Evolutionary conservation across 2,797 vertebrate genomes (phyloP).

Genomic region (Pantherophis vulpinus): DNA sequence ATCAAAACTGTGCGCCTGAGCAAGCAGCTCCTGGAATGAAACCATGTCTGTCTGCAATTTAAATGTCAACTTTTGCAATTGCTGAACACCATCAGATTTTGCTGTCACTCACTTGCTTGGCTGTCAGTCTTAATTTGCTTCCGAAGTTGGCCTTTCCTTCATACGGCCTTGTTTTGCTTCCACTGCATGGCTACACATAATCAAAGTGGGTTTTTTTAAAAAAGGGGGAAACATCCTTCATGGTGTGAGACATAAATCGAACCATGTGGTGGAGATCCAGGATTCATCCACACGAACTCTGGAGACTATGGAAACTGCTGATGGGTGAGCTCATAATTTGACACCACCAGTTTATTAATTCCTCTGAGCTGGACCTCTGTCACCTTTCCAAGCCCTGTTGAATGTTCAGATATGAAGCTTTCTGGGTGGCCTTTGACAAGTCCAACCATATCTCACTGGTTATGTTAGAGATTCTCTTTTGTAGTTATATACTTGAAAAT

Average conservation of each 20-base stretch:
- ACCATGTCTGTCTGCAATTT: slow-evolving; percentile 69
- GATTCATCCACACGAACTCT: slow-evolving; percentile 6
- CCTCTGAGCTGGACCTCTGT: background rate
- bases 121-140: slow-evolving; percentile 41
- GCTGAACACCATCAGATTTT: slow-evolving; percentile 21
- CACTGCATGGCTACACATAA: background rate
- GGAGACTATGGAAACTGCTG: background rate
- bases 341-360: background rate
- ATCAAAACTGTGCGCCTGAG: slow-evolving; percentile 62
- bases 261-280: slow-evolving; percentile 9
- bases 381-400: background rate
- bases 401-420: background rate
- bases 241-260: slow-evolving; percentile 22
- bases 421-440: background rate
- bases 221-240: slow-evolving; percentile 8
- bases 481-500: background rate
- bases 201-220: background rate
- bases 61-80: slow-evolving; percentile 52
- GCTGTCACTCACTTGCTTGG: slow-evolving; percentile 51
- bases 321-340: background rate
- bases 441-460: background rate
- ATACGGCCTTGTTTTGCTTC: slow-evolving; percentile 6
- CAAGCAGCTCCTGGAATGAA: slow-evolving; percentile 68
- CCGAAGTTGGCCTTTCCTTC: slow-evolving; percentile 5
- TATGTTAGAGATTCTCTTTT: background rate